Evolutionary conservation across 2,888 invertebrate genomes (phyloP).

Genomic region (Aleiodes alternator): DNA sequence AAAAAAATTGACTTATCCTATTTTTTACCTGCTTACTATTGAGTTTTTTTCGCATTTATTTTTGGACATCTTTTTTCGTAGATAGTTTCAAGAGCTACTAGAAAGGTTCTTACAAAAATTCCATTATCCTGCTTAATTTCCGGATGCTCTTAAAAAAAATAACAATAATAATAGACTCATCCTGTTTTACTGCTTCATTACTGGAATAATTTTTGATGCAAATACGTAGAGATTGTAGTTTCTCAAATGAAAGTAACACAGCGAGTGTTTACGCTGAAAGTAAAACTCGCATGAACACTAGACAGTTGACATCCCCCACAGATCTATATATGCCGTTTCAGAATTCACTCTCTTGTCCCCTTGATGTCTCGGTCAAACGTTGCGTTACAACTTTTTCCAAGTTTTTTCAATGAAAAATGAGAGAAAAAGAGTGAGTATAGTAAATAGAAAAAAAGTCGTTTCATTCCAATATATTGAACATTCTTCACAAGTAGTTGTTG

Average conservation of each 20-base stretch:
- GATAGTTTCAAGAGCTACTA: too few relatives aligned
- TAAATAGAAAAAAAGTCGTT: neutral
- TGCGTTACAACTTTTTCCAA: constrained; percentile 40
- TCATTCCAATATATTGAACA: constrained; percentile 29
- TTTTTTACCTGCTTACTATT: too few relatives aligned
- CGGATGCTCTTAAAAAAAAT: neutral
- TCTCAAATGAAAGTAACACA: constrained; percentile 47
- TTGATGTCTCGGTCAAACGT: constrained; percentile 44
- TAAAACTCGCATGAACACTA: constrained; percentile 34
- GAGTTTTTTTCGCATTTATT: too few relatives aligned
- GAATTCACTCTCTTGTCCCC: constrained; percentile 32
- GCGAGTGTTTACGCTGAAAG: constrained; percentile 40
- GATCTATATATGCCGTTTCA: constrained; percentile 42
- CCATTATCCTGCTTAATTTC: too few relatives aligned
- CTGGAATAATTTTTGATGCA: neutral
- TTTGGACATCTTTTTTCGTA: too few relatives aligned
- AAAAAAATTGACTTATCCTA: too few relatives aligned
- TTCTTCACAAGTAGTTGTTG: constrained; percentile 27
- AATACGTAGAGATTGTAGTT: constrained; percentile 28
- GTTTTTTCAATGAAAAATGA: constrained; percentile 1
- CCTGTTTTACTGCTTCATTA: too few relatives aligned
- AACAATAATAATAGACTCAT: too few relatives aligned
- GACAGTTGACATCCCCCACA: constrained; percentile 33
- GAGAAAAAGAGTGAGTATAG: too few relatives aligned
- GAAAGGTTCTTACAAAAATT: too few relatives aligned